A percentile compares a stretch with the other conserved stretches of the same genome.
Conservation (phyloP, 2,113 vertebrate genomes). For the Tachycineta bicolor region DNA sequence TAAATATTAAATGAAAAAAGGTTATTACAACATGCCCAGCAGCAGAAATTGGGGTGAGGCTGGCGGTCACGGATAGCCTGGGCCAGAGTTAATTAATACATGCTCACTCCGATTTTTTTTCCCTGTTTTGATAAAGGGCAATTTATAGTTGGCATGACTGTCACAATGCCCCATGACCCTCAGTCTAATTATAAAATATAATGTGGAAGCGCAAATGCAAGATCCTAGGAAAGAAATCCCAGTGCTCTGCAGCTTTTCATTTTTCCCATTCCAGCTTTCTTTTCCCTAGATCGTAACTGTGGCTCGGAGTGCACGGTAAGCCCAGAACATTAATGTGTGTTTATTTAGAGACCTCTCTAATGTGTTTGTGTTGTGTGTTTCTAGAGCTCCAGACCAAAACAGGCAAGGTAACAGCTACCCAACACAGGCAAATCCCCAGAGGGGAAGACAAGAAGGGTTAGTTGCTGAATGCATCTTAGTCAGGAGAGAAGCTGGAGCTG, state of each 20-base stretch:
- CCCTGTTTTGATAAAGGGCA: constrained; percentile 46
- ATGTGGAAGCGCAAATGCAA: neutral
- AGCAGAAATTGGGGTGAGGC: neutral
- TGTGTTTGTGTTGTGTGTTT: constrained; percentile 48
- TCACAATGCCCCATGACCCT: constrained; percentile 8
- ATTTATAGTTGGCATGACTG: constrained; percentile 29
- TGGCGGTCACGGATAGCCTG: neutral
- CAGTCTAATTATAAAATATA: constrained; percentile 29
- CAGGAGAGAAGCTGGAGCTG: constrained; percentile 49
- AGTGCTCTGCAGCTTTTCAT: neutral
- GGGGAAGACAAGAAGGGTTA: constrained; percentile 35
- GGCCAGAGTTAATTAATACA: constrained; percentile 53
- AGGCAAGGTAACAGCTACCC: constrained; percentile 42
- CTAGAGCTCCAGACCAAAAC: constrained; percentile 63
- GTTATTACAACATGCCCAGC: constrained; percentile 1
- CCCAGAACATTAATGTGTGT: neutral
- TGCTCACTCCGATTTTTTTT: neutral
- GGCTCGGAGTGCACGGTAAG: neutral
- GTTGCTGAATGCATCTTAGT: constrained; percentile 56
- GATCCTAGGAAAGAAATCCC: neutral
- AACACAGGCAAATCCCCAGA: constrained; percentile 34
- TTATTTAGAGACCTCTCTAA: constrained; percentile 43
- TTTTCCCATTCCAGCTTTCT: neutral
- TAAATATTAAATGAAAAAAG: neutral
- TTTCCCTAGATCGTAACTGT: neutral